phyloP scores from a whole-genome alignment of 2,888 invertebrate genomes.

The Metalampra italica region DNA sequence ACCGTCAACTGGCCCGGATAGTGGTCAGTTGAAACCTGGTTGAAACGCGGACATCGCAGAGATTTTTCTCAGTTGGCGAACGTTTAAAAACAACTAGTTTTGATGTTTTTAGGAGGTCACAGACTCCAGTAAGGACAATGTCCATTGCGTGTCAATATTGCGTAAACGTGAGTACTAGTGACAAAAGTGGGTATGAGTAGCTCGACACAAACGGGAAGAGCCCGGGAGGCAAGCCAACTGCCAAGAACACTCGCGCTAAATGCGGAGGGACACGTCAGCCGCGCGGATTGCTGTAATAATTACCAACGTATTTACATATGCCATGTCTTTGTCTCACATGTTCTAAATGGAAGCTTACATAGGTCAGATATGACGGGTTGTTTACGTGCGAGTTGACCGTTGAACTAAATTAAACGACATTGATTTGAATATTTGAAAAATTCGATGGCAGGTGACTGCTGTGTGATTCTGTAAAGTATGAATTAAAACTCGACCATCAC shows the following conservation, averaged over 20 bases:
- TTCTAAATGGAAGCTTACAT: constrained; percentile 2
- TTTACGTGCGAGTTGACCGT: neutral
- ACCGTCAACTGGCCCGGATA: too few species aligned
- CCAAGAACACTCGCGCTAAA: constrained; percentile 66
- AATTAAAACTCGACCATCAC: too few species aligned
- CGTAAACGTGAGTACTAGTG: neutral
- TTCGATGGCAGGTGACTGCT: neutral
- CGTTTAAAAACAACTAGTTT: too few species aligned
- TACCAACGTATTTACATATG: constrained; percentile 33
- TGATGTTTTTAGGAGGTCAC: too few species aligned
- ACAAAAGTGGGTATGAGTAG: neutral
- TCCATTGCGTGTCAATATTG: neutral
- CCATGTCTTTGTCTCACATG: constrained; percentile 14
- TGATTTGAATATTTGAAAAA: too few species aligned
- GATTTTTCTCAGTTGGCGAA: too few species aligned
- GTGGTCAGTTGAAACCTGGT: too few species aligned
- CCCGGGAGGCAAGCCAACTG: constrained; percentile 44
- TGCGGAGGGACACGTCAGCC: constrained; percentile 56
- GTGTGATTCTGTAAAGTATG: too few species aligned
- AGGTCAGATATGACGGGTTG: neutral
- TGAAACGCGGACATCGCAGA: too few species aligned
- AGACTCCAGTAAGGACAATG: neutral
- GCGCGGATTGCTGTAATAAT: constrained; percentile 28
- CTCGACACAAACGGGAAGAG: constrained; percentile 52
- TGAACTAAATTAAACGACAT: neutral